These are phyloP conservation scores for Balaeniceps rex DNA, from an alignment of 2,113 vertebrate species.

Conservation along the genomic window DNA sequence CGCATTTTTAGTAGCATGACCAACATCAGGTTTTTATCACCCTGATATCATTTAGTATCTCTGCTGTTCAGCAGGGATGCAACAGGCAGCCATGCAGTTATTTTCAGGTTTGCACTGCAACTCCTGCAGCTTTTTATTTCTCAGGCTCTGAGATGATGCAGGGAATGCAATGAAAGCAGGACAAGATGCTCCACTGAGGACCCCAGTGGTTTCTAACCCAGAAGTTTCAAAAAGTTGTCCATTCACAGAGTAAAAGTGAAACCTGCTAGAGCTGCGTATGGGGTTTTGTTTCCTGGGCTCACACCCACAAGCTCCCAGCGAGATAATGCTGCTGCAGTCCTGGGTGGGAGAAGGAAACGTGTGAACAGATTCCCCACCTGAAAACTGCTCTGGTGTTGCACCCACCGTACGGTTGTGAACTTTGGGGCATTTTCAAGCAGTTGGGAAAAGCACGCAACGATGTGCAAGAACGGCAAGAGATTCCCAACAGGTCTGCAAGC, in stretches of 20 bases:
- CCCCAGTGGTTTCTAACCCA: background rate
- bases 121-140: background rate
- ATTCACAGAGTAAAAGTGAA: background rate
- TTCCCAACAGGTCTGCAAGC: background rate
- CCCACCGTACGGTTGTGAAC: background rate
- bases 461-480: background rate
- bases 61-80: background rate
- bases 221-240: background rate
- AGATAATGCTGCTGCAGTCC: background rate
- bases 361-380: background rate
- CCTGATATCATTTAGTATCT: background rate
- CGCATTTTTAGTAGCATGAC: background rate
- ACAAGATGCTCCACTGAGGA: too few species aligned
- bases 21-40: background rate
- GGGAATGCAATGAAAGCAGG: background rate
- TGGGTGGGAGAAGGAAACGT: background rate
- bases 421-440: background rate
- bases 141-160: background rate
- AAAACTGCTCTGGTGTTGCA: background rate
- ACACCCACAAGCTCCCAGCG: background rate
- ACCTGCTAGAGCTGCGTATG: background rate
- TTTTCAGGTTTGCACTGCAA: background rate
- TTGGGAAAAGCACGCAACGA: background rate
- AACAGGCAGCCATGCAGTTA: background rate
- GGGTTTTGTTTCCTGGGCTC: background rate